Percentiles rank a stretch among this genome's conserved stretches.
Conservation (phyloP, 2,888 invertebrate genomes). For the Drosophila nr. perissopoda region DNA sequence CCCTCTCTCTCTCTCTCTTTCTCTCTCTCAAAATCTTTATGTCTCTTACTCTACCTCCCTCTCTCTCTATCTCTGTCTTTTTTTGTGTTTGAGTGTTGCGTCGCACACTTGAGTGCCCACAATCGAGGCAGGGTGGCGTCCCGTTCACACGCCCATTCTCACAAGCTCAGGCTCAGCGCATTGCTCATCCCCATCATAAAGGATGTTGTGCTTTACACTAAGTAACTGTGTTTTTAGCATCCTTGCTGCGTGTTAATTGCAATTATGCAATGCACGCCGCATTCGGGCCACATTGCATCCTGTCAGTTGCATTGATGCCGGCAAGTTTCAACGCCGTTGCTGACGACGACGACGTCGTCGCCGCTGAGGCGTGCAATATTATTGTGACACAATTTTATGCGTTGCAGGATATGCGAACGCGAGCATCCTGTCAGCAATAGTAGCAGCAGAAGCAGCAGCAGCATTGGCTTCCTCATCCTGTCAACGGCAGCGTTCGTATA, state of each 20-base stretch:
- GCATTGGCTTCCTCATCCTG: slow-evolving; percentile 62
- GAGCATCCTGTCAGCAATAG: slow-evolving; percentile 35
- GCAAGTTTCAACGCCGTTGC: slow-evolving; percentile 43
- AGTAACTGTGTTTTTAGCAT: slow-evolving; percentile 67
- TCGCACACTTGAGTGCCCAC: slow-evolving; percentile 75
- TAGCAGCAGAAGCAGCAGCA: slow-evolving; percentile 12
- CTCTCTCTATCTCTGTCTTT: slow-evolving; percentile 2
- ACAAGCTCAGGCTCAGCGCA: background rate
- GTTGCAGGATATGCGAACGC: slow-evolving; percentile 61
- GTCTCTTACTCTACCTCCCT: background rate
- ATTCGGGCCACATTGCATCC: slow-evolving; percentile 59
- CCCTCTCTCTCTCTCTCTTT: slow-evolving; percentile 3
- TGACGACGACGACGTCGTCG: slow-evolving; percentile 7
- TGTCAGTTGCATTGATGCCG: slow-evolving; percentile 71
- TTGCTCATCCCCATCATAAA: slow-evolving; percentile 33
- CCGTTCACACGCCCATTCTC: slow-evolving; percentile 42
- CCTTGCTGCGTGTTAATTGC: slow-evolving; percentile 71
- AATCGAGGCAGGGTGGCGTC: slow-evolving; percentile 13
- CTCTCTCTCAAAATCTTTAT: slow-evolving; percentile 1
- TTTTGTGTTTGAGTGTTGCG: slow-evolving; percentile 56
- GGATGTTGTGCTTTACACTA: slow-evolving; percentile 64
- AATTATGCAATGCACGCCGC: slow-evolving; percentile 71
- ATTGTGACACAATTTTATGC: slow-evolving; percentile 83
- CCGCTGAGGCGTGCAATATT: slow-evolving; percentile 78
- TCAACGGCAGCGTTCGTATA: slow-evolving; percentile 36